phyloP scores from a whole-genome alignment of 2,888 invertebrate species.

The Drosophila demipolita region DNA sequence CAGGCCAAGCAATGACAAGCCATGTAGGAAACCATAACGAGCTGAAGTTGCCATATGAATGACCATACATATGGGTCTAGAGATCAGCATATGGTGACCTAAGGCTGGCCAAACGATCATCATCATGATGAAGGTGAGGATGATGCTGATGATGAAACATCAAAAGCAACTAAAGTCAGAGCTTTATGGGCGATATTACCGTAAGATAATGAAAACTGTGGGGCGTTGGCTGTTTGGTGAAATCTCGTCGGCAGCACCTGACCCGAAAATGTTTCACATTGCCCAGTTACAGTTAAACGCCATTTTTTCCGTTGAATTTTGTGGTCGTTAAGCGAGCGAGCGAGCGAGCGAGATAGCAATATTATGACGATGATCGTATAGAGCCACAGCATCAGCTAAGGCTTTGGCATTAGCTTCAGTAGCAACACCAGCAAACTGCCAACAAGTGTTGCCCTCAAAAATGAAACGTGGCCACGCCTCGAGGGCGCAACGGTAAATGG shows the following conservation, averaged over 20 bases:
- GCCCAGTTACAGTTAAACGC: constrained; percentile 81
- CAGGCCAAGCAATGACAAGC: constrained; percentile 20
- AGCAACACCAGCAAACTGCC: constrained; percentile 21
- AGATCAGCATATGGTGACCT: constrained; percentile 59
- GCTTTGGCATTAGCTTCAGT: constrained; percentile 44
- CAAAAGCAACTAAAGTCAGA: constrained; percentile 35
- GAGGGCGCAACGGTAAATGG: constrained; percentile 79
- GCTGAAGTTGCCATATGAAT: constrained; percentile 51
- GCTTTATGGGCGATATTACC: constrained; percentile 78
- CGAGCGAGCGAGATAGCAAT: constrained; percentile 36
- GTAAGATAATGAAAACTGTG: constrained; percentile 80
- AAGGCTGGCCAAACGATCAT: constrained; percentile 58
- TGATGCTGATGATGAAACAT: constrained; percentile 35
- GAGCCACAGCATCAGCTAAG: constrained; percentile 1
- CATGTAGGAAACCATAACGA: constrained; percentile 72
- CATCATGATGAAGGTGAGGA: constrained; percentile 21
- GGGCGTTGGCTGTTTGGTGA: constrained; percentile 76
- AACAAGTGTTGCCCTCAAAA: constrained; percentile 69
- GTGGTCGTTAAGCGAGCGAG: constrained; percentile 47
- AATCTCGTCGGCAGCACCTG: constrained; percentile 71
- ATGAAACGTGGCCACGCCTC: constrained; percentile 76
- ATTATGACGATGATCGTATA: constrained; percentile 13
- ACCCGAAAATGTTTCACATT: constrained; percentile 81
- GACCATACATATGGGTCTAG: constrained; percentile 24
- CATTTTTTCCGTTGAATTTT: constrained; percentile 77